Evolutionary conservation across 2,113 vertebrate genomes (phyloP).

Genomic region (Ctenodactylus gundi): DNA sequence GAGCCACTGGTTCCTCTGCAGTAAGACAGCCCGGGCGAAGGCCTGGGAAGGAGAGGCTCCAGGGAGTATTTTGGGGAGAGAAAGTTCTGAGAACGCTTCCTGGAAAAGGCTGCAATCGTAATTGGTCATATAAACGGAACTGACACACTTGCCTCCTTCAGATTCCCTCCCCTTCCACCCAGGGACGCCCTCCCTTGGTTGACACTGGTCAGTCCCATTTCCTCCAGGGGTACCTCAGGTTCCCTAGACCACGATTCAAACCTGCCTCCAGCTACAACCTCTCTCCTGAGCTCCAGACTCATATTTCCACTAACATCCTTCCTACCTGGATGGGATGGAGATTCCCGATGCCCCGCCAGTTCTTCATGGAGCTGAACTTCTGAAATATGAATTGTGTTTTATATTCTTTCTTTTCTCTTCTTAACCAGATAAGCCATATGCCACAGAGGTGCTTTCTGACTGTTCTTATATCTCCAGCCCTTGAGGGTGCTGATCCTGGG

Average conservation of each 20-base stretch:
- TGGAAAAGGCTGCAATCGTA: not conserved
- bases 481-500: not conserved
- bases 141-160: not conserved
- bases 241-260: not conserved
- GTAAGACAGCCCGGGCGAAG: not conserved
- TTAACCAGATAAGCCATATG: not conserved
- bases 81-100: not conserved
- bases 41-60: not conserved
- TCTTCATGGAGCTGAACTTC: not conserved
- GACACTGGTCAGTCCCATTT: not conserved
- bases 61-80: not conserved
- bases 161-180: not conserved
- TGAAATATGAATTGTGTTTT: not conserved
- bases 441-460: not conserved
- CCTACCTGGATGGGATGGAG: not conserved
- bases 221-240: not conserved
- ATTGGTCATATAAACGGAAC: not conserved
- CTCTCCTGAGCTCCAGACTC: not conserved
- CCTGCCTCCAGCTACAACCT: not conserved
- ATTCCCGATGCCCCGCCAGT: not conserved
- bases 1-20: not conserved
- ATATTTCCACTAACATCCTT: not conserved
- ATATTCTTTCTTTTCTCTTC: not conserved
- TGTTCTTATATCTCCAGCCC: not conserved
- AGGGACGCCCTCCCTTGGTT: not conserved